These are phyloP conservation scores for Meloidogyne hapla DNA, from an alignment of 1,140 invertebrate species.

Conservation along the genomic window DNA sequence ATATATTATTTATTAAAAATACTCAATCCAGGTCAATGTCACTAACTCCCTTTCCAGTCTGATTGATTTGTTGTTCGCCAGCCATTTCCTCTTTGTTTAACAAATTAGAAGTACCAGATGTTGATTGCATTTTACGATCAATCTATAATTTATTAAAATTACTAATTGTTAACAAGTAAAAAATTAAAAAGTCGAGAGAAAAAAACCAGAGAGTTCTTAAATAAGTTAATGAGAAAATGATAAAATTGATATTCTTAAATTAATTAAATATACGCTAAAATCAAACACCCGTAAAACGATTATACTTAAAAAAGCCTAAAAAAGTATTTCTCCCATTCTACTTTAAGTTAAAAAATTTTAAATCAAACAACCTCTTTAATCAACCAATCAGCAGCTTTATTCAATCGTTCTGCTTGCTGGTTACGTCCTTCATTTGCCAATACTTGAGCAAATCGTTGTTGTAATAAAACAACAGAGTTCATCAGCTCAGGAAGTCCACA, in stretches of 20 bases:
- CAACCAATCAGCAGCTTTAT: slow-evolving; percentile 13
- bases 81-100: background rate
- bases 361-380: slow-evolving; percentile 1
- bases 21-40: background rate
- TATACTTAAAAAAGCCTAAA: too few relatives aligned
- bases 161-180: background rate
- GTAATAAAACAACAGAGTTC: slow-evolving; percentile 8
- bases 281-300: too few relatives aligned
- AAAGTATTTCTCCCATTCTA: too few relatives aligned
- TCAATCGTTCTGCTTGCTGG: slow-evolving; percentile 14
- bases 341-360: too few relatives aligned
- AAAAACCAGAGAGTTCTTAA: too few relatives aligned
- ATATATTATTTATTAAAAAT: background rate
- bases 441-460: slow-evolving; percentile 13
- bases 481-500: slow-evolving; percentile 7
- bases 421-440: slow-evolving; percentile 10
- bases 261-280: too few relatives aligned
- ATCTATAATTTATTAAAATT: slow-evolving; percentile 5
- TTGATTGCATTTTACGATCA: slow-evolving; percentile 6
- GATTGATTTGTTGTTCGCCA: background rate
- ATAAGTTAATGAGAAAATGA: too few relatives aligned
- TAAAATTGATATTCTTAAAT: too few relatives aligned
- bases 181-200: too few relatives aligned
- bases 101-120: background rate
- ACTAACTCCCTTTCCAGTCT: background rate